Base-by-base conservation (phyloP, 1,140 invertebrate species). In the Drosophila repleta region DNA sequence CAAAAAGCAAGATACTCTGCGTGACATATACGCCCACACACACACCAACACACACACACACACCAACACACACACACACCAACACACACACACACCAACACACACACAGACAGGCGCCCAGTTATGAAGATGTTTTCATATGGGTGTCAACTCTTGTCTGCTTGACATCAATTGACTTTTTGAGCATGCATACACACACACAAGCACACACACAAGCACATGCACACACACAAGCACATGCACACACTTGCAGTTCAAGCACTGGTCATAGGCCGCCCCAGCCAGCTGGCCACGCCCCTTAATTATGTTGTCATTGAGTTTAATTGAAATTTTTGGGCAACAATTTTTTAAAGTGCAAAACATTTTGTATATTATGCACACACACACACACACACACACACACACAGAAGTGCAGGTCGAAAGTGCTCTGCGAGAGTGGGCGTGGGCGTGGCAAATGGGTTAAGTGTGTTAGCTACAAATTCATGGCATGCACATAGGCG, bases 401-500 rank as follows among this genome's bases (percentile, higher is more conserved):
- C 52, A 70, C 48, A 57, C 41, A 57, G 18, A 35, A 35, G 32
- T 35, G n/a, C n/a, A n/a, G 32, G 11, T 11, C 11, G 32, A 62
- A 35, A 51, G 37, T 63, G 53, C 63, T 58, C 17, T 41, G 2
- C 17, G 39, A 13, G n/a, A 1, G 35, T 56, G 37, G 4, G 39
- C 20, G 13, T 10, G 43, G 58, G 55, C 60, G 79, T 62, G 79
- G 58, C 79, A 82, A 82, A 75, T 83, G 79, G 81, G 81, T 85
- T 85, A 85, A 85, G 81, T 87, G 81, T 85, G 82, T 87, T 87
- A 71, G 77, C 81, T 70, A 74, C 73, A 85, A 85, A 81, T 87
- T 74, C 82, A 87, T 74, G 20, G 77, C 81, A 85, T 69, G 61
- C 48, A 62, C 39, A 58, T 43, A 74, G 61, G 69, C 62, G 69